These are phyloP conservation scores for Platynereis dumerilii DNA, from an alignment of 2,888 invertebrate species.

Conservation along the genomic window DNA sequence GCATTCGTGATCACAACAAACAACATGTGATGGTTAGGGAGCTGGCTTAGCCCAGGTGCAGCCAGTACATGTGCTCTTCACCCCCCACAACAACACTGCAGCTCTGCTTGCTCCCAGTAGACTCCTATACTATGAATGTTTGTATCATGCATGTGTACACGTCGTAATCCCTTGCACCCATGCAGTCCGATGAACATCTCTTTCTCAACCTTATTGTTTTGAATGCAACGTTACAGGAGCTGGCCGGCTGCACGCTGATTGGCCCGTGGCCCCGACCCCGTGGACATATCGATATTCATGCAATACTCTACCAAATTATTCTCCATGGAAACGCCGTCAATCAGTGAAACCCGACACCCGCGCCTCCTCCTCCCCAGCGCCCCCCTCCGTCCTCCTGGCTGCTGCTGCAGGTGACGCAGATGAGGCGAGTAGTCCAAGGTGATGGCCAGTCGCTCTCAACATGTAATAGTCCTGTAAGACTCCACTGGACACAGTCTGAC, in stretches of 20 bases:
- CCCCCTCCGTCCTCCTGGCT: slow-evolving; percentile 3
- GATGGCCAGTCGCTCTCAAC: too few species aligned
- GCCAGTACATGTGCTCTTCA: too few species aligned
- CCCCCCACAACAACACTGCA: background rate
- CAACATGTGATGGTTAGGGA: background rate
- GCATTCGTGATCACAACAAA: slow-evolving; percentile 7
- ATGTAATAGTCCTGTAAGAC: too few species aligned
- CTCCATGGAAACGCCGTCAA: slow-evolving; percentile 31
- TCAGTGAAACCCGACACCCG: slow-evolving; percentile 27
- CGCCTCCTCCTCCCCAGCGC: background rate
- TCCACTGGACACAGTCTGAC: too few species aligned
- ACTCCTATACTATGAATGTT: too few species aligned
- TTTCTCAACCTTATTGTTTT: background rate
- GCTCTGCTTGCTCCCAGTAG: too few species aligned
- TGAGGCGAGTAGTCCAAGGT: background rate
- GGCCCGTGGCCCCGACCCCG: slow-evolving; percentile 23
- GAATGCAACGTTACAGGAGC: slow-evolving; percentile 17
- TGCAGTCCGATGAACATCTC: background rate
- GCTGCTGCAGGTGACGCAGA: background rate
- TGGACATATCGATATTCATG: slow-evolving; percentile 31
- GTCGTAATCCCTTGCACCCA: too few species aligned
- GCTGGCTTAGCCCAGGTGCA: too few species aligned
- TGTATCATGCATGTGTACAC: too few species aligned
- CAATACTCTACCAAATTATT: slow-evolving; percentile 24
- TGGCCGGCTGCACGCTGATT: slow-evolving; percentile 23